Conservation (phyloP, 2,113 vertebrate species). For the Eptesicus fuscus region DNA sequence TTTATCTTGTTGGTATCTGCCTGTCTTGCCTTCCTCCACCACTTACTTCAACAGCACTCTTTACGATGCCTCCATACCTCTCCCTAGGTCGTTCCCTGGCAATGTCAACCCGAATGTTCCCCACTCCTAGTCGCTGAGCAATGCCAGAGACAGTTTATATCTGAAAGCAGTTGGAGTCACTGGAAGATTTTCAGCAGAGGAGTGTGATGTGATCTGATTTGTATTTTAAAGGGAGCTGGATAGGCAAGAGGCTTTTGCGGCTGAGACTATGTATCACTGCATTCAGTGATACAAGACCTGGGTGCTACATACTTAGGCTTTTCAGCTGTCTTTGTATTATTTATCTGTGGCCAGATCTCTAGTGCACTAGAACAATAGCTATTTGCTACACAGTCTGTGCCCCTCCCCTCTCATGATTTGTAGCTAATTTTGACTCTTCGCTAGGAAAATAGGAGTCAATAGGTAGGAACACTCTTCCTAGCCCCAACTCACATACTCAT, state of each 20-base stretch:
- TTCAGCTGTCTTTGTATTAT: neutral
- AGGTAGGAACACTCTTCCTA: neutral
- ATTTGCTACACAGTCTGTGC: neutral
- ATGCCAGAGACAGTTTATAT: neutral
- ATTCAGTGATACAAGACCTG: neutral
- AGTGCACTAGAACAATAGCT: neutral
- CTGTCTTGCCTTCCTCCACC: neutral
- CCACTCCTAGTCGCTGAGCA: neutral
- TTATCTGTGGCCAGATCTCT: neutral
- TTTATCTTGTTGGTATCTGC: neutral
- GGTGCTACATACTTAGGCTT: neutral
- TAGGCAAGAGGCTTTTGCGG: neutral
- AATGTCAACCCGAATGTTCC: neutral
- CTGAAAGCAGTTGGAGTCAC: neutral
- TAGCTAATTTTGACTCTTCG: neutral
- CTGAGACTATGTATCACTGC: neutral
- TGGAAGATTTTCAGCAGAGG: neutral
- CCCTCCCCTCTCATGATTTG: neutral
- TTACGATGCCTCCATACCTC: neutral
- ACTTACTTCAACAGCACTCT: neutral
- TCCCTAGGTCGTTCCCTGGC: neutral
- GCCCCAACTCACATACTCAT: neutral
- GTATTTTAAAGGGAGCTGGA: neutral
- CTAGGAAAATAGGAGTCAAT: neutral
- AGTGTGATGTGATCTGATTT: neutral